Base-by-base conservation (phyloP, 2,113 vertebrate species). In the Otis tarda region DNA sequence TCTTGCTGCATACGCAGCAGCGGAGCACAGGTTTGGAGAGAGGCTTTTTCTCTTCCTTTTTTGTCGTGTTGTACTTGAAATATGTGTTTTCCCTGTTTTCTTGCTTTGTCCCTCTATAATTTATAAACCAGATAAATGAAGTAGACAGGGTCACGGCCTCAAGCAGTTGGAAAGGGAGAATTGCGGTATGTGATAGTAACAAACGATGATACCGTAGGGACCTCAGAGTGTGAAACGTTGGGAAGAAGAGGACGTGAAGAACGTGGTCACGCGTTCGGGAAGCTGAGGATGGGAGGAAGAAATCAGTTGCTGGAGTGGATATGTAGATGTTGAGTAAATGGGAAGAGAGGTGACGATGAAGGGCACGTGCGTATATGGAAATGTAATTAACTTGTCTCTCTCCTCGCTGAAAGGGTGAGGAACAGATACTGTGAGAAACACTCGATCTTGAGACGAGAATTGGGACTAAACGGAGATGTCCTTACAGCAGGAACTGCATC, bases 21-120 rank as follows among this genome's bases (percentile, higher is more conserved):
- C 19, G 6, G 10, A n/a, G 49, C 55, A 10, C 43, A 13, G 35
- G 14, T 19, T 65, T 68, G n/a, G 30, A 35, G 43, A 35, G 31
- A 74, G 63, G 31, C 31, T 52, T 63, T 68, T 56, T 82, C 2
- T 55, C 60, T 61, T 55, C 30, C 6, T 65, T 69, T 50, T 52
- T 30, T 45, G 25, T 73, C 20, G 23, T 24, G 25, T 43, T 85
- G 13, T 27, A 23, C 11, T 83, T 61, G 5, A 43, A 86, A 39
- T 37, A 6, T 1, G 1, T 4, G 2, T 45, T 65, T 79, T 37
- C 21, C 8, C 4, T 5, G 1, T 50, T 83, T n/a, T 27, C 20
- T 56, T 23, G 3, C n/a, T 71, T 83, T 47, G n/a, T 33, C 12
- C n/a, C 50, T n/a, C 14, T 45, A 4, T 56, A n/a, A 23, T 37